Base-by-base conservation (phyloP, 2,113 vertebrate species). In the Acinonyx jubatus region DNA sequence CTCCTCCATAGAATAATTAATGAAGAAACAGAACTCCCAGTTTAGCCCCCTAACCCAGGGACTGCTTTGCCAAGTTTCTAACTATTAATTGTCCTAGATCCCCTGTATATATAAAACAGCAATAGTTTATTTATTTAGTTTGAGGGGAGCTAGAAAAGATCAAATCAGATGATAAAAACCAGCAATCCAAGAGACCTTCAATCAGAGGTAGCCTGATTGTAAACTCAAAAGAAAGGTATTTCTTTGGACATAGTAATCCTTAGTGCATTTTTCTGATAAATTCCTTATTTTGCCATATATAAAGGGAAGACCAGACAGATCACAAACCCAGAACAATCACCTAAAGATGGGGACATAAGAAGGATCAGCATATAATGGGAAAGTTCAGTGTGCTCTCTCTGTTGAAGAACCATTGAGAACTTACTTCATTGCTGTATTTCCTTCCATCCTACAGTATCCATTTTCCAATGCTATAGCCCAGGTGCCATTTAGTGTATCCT, bases 61-160 rank as follows among this genome's bases (percentile, higher is more conserved):
- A 55, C 45, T 55, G 23, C 76, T 93, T 88, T 96, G 11, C 41
- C 82, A 91, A 86, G 71, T 73, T 38, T 92, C 85, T 94, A 76
- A 48, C 33, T 27, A 48, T 52, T 84, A 93, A 33, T 78, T 80
- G 33, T 94, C 23, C 87, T 84, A 94, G 55, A 84, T 15, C 31
- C 79, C 50, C 52, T 84, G 13, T 81, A 25, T 83, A 41, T 68
- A n/a, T 38, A 85, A 45, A 23, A 61, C 57, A 61, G 19, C 19
- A 76, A 52, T 88, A 84, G 57, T 81, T 93, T 96, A 69, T 81
- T 93, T 96, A 69, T 94, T 89, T 93, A 27, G 10, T 92, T 97
- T 92, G 31, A 63, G 5, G 41, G 19, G n/a, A 92, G 33, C 38
- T 89, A 79, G 57, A 29, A 82, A 96, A 91, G 38, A 92, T 69